These are phyloP conservation scores for Pteruthius melanotis DNA, from an alignment of 2,113 vertebrate genomes.

Conservation along the genomic window DNA sequence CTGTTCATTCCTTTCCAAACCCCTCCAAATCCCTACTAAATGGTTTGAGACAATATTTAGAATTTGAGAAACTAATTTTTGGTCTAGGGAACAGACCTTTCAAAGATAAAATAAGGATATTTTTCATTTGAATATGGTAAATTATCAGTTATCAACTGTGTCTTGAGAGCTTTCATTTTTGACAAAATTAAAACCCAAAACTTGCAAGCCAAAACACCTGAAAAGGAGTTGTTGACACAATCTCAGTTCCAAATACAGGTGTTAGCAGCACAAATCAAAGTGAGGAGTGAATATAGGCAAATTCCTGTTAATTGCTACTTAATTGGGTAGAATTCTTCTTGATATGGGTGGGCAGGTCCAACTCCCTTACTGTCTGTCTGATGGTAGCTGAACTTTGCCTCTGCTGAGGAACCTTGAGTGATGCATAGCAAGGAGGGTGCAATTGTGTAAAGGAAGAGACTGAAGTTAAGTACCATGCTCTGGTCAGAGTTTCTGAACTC, in stretches of 20 bases:
- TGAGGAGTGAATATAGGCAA: neutral
- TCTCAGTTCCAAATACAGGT: neutral
- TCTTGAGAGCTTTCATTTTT: neutral
- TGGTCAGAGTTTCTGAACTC: neutral
- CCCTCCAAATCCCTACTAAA: neutral
- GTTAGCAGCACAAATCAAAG: neutral
- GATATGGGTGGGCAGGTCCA: neutral
- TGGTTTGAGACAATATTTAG: neutral
- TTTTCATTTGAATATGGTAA: neutral
- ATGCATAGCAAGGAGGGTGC: neutral
- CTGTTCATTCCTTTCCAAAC: neutral
- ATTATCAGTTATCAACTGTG: neutral
- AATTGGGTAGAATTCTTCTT: neutral
- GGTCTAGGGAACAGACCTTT: neutral
- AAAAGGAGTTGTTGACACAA: neutral
- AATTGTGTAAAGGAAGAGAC: neutral
- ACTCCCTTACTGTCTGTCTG: neutral
- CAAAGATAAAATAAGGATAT: neutral
- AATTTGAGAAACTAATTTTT: neutral
- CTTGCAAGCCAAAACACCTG: neutral
- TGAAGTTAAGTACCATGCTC: neutral
- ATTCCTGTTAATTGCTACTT: neutral
- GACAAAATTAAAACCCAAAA: neutral
- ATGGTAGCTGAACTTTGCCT: neutral
- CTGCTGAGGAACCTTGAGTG: neutral